Evolutionary conservation across 1,140 invertebrate genomes (phyloP).

Genomic region (Phortica variegata): DNA sequence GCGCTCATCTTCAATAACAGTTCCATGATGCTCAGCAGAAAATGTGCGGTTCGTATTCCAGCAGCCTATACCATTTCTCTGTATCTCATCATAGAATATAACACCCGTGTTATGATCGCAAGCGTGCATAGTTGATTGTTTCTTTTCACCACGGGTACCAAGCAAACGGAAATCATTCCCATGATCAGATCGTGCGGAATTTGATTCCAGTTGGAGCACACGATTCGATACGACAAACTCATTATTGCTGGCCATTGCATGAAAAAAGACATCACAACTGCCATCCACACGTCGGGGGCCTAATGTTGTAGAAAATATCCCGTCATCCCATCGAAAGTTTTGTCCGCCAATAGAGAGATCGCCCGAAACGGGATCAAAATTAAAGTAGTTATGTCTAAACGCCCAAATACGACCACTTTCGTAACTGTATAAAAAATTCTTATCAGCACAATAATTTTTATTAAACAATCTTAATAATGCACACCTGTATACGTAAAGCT

Average conservation of each 20-base stretch:
- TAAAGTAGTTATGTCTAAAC: conserved; percentile 71
- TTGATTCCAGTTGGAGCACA: conserved; percentile 64
- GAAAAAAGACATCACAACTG: conserved; percentile 67
- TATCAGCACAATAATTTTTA: no score
- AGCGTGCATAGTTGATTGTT: conserved; percentile 65
- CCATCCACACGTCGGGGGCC: conserved; percentile 61
- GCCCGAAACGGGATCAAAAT: conserved; percentile 69
- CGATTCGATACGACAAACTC: conserved; percentile 69
- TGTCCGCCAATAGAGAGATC: conserved; percentile 68
- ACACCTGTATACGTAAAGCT: conserved; percentile 67
- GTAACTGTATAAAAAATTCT: no score
- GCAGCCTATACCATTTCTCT: conserved; percentile 67
- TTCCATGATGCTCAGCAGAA: conserved; percentile 60
- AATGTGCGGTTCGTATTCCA: conserved; percentile 65
- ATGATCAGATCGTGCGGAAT: conserved; percentile 63
- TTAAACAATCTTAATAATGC: no score
- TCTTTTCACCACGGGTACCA: conserved; percentile 63
- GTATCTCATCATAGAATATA: conserved; percentile 68
- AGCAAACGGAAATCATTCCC: conserved; percentile 60
- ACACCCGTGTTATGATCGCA: conserved; percentile 62
- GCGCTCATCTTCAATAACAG: conserved; percentile 61
- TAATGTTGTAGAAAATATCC: conserved; percentile 69
- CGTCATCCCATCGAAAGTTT: conserved; percentile 72
- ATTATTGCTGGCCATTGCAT: conserved; percentile 66
- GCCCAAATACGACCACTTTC: conserved; percentile 68